Percentiles rank a stretch among this genome's conserved stretches.
Evolutionary conservation across 2,113 vertebrate species (phyloP).

Genomic region (Zapornia atra): DNA sequence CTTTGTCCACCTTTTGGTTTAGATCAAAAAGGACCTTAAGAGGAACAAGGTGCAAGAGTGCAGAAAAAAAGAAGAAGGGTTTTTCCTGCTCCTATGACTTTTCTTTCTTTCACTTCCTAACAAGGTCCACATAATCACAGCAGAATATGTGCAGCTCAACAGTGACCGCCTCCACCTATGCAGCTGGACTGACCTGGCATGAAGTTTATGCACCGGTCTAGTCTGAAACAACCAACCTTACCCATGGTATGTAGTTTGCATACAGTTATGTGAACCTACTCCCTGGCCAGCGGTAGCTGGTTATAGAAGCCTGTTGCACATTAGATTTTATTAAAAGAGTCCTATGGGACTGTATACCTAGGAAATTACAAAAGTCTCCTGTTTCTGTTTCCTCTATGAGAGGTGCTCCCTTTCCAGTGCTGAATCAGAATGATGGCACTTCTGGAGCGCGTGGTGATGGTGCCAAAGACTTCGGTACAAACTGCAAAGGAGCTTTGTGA

Average conservation of each 20-base stretch:
- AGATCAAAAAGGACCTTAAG: background rate
- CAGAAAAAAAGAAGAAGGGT: background rate
- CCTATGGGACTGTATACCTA: background rate
- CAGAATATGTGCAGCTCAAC: background rate
- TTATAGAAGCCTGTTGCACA: background rate
- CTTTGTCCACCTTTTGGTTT: background rate
- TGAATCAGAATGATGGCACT: fast-evolving
- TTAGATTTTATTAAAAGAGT: background rate
- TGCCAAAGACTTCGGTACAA: background rate
- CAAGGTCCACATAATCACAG: background rate
- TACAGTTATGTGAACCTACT: background rate
- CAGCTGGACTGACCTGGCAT: background rate
- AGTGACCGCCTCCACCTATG: background rate
- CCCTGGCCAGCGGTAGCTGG: background rate
- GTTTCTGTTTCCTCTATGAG: background rate
- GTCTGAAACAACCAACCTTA: background rate
- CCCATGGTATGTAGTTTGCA: fast-evolving
- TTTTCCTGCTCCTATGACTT: background rate
- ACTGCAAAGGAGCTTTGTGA: background rate
- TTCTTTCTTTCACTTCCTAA: background rate
- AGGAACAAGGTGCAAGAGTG: background rate
- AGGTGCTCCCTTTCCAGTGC: background rate
- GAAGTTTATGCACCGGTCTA: background rate
- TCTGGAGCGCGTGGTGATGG: fast-evolving
- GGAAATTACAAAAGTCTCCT: background rate